Evolutionary conservation across 2,797 vertebrate species (phyloP), one percentile per base, ranked within the genome.

Genomic region (Leptoclinus maculatus): DNA sequence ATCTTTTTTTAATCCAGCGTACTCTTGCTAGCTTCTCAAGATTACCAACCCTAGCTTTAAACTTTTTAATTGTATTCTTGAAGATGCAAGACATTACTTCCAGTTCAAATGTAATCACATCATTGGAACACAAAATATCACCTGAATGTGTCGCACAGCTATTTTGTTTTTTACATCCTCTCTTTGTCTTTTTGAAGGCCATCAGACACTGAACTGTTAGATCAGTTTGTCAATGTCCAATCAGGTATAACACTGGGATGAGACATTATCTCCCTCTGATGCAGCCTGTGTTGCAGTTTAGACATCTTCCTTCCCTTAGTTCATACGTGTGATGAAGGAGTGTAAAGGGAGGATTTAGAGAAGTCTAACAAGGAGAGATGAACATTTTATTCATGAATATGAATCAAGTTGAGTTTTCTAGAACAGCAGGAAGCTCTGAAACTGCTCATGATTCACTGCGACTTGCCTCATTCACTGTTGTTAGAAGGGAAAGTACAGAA

Each of bases 181-280:
- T 45, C 25, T 47, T 32, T 36, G 23, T 63, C 14, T 43, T 27
- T 23, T 65, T 5, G 29, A 7, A 45, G 14, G 8, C 23, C 13
- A 38, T 36, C 49, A 16, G 57, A 53, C 56, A 36, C 10, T 14
- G 34, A 59, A 21, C 7, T 10, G 16, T 27, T 14, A 38, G 21
- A 43, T 34, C 53, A 71, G 36, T 58, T 34, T 73, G 56, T 34
- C 39, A 29, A 57, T 47, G 49, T 36, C 57, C 47, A n/a, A 14
- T 67, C 29, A 19, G 34, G 36, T 49, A 8, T 12, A 49, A 34
- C 49, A 73, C 38, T 5, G 2, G 7, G 16, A 49, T 34, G 32
- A 29, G 39, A 66, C 38, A 27, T 43, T 47, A 49, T 53, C 43
- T 25, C 9, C 7, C 34, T 65, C 32, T 49, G 51, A 39, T 25